Conservation (phyloP, 2,113 vertebrate species). For the Engystomops pustulosus region DNA sequence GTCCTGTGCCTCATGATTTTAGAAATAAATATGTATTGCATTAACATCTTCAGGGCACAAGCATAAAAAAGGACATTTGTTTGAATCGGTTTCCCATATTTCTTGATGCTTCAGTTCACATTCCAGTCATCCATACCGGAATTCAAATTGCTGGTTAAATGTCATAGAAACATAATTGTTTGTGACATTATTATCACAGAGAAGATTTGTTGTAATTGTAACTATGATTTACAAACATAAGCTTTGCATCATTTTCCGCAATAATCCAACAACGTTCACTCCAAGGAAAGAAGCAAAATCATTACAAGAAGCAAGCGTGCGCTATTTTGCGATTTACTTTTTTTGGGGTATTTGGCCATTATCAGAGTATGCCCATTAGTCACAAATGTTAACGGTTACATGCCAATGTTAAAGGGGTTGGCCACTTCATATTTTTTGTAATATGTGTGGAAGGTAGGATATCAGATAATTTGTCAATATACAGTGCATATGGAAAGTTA, state of each 20-base stretch:
- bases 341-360: not conserved
- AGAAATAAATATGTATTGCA: too few species aligned
- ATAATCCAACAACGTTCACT: not conserved
- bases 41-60: not conserved
- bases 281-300: not conserved
- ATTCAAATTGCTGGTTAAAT: constrained; percentile 13
- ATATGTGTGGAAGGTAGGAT: too few species aligned
- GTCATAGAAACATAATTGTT: not conserved
- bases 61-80: too few species aligned
- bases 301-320: not conserved
- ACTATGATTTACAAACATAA: not conserved
- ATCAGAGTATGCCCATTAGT: not conserved
- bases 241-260: constrained; percentile 11
- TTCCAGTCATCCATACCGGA: not conserved
- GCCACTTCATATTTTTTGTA: too few species aligned
- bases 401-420: too few species aligned
- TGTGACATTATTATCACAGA: not conserved
- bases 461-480: too few species aligned
- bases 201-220: constrained; percentile 5
- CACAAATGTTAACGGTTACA: not conserved
- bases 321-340: not conserved
- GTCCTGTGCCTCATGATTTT: too few species aligned
- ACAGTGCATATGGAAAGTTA: too few species aligned
- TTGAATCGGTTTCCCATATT: not conserved
- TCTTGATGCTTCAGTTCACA: not conserved